Percentiles rank a stretch among this genome's conserved stretches.
phyloP scores from a whole-genome alignment of 2,113 vertebrate genomes.

The human region GRCh38 chr5:27770001-27770500 shows the following conservation, averaged over 20 bases:
- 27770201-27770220: conserved; percentile 30
- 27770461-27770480: background rate
- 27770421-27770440: background rate
- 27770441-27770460: background rate
- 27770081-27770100: background rate
- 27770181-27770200: conserved; percentile 56
- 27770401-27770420: background rate
- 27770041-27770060: background rate
- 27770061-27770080: background rate
- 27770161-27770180: background rate
- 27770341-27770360: conserved; percentile 17
- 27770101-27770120: conserved; percentile 17
- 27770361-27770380: background rate
- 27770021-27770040: conserved; percentile 52
- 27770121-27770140: conserved; percentile 4
- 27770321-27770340: background rate
- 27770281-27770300: conserved; percentile 54
- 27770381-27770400: background rate
- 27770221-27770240: conserved; percentile 66
- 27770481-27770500: background rate
- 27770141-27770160: background rate
- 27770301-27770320: conserved; percentile 22
- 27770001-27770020: conserved; percentile 27
- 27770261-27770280: conserved; percentile 38
- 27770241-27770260: conserved; percentile 25